Evolutionary conservation across 2,888 invertebrate genomes (phyloP), one percentile per base, ranked within the genome.

Genomic region (Pegoplata infirma): DNA sequence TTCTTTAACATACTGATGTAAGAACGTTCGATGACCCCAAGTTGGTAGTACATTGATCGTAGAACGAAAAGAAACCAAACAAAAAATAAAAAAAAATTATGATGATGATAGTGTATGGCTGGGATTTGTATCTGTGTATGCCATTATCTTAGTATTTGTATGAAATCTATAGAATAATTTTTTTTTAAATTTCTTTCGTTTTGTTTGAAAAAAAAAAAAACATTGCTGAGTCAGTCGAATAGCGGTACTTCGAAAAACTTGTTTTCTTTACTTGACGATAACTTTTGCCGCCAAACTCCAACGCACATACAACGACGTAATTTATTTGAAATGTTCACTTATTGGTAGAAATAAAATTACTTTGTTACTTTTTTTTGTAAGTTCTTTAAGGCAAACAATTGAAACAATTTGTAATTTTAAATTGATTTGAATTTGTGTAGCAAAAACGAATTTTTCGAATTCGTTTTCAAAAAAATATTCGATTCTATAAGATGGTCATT

Each of bases 21-120:
- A 87, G 87, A 87, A 87, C 87, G 87, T 87, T 87, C 87, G 87
- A 85, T 87, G 87, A 87, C 87, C 87, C 86, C 84, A 81, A 71
- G 78, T 68, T 81, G 76, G 68, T 80, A 73, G 73, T 59, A 81
- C 81, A 72, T 56, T 75, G 79, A 76, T 79, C 79, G 79, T 79
- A 63, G 61, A 67, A 69, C 66, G 63, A 58, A 72, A 64, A 61
- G 59, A 44, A 63, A 67, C 66, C n/a, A 28, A 58, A 46, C 59
- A 63, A 63, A 75, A 71, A 74, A 3, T 71, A 71, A 72, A 72
- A 55, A 61, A 67, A 68, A 75, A 58, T 63, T 55, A 75, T 63
- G 23, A 75, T 75, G 66, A 63, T 51, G 40, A 63, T 58, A n/a
- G 46, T 58, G 23, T 36, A 59, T 47, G 67, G 64, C 36, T 74